These are phyloP conservation scores for Eustalomyia histrio DNA, from an alignment of 2,888 invertebrate species.

Conservation along the genomic window DNA sequence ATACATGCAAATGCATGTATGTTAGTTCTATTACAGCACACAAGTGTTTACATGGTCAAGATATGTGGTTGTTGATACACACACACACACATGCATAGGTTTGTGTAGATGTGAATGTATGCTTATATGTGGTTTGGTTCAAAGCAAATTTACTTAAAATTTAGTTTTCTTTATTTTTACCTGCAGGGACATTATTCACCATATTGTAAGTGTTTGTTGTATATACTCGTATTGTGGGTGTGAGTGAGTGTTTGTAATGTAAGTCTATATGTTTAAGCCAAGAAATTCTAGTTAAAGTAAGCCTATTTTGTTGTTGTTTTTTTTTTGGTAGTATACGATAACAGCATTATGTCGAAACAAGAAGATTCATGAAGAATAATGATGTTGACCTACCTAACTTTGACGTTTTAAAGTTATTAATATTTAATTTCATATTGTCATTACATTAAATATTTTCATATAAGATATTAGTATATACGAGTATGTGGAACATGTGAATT, in stretches of 20 bases:
- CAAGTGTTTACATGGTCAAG: conserved; percentile 62
- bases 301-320: no score
- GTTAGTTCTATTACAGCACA: conserved; percentile 14
- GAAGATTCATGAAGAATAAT: conserved; percentile 27
- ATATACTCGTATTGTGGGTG: neutral
- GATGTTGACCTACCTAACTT: conserved; percentile 36
- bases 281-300: conserved; percentile 3
- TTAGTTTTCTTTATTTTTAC: conserved; percentile 39
- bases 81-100: neutral
- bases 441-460: no score
- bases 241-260: neutral
- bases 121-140: conserved; percentile 26
- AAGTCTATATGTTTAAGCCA: neutral
- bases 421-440: conserved; percentile 38
- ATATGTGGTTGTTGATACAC: conserved; percentile 51
- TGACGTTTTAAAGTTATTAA: conserved; percentile 46
- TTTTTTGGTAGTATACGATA: conserved; percentile 43
- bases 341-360: conserved; percentile 43
- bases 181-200: conserved; percentile 28
- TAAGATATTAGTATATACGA: neutral
- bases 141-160: conserved; percentile 52
- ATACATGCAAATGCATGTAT: neutral
- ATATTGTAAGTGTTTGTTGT: neutral
- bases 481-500: no score
- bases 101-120: neutral